Evolutionary conservation across 2,797 vertebrate species (phyloP).

Genomic region (Enteromius mattozi): DNA sequence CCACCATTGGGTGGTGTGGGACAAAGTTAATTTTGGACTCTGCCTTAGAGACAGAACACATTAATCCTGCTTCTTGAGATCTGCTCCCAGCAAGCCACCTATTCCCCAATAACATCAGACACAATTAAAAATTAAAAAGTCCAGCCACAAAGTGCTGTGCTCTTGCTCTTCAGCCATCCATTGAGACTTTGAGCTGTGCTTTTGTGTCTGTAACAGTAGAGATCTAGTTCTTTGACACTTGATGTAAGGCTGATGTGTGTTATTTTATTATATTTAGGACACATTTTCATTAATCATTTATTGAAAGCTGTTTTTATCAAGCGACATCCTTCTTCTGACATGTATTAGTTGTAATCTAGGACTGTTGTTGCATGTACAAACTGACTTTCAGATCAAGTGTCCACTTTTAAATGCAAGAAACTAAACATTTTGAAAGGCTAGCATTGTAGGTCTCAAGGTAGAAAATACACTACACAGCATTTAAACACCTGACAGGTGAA

Average conservation of each 20-base stretch:
- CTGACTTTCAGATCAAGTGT: not conserved
- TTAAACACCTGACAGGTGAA: not conserved
- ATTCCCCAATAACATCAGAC: slow-evolving; percentile 21
- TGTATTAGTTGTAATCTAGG: not conserved
- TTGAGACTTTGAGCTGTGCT: not conserved
- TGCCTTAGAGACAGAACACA: not conserved
- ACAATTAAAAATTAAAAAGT: slow-evolving; percentile 41
- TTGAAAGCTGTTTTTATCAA: not conserved
- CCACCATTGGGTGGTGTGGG: not conserved
- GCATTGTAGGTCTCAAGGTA: not conserved
- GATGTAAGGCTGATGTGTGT: not conserved
- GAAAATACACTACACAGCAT: not conserved
- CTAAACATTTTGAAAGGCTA: not conserved
- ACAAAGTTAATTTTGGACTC: not conserved
- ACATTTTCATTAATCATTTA: not conserved
- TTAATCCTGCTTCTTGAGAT: not conserved
- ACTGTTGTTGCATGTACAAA: not conserved
- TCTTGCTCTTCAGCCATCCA: slow-evolving; percentile 1
- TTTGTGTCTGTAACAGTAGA: not conserved
- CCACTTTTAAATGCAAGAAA: not conserved
- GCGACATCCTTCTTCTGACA: not conserved
- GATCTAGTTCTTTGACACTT: not conserved
- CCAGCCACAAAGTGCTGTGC: slow-evolving; percentile 16
- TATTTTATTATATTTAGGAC: not conserved
- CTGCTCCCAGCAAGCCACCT: not conserved